Conservation (phyloP, 2,888 invertebrate genomes). For the Marronus borbonicus region DNA sequence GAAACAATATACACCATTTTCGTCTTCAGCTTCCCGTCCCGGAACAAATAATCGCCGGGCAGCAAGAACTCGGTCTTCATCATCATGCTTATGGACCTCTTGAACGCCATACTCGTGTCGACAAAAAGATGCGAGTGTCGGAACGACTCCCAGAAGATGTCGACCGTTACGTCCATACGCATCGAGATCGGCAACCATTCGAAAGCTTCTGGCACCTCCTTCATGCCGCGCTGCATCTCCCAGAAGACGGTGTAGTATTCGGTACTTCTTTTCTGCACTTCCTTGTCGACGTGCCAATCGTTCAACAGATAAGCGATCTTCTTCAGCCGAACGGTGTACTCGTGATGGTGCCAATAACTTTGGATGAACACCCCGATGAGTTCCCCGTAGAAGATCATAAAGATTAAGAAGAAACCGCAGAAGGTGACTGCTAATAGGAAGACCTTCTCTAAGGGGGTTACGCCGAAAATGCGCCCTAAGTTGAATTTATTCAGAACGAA, state of each 20-base stretch:
- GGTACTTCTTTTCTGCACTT: conserved; percentile 50
- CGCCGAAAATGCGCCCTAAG: conserved; percentile 18
- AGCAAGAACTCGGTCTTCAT: conserved; percentile 73
- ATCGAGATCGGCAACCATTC: conserved; percentile 70
- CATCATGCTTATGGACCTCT: conserved; percentile 71
- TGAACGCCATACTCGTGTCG: conserved; percentile 72
- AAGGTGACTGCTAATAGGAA: conserved; percentile 47
- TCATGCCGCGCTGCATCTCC: conserved; percentile 73
- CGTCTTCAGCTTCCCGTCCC: conserved; percentile 71
- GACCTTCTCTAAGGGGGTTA: conserved; percentile 44
- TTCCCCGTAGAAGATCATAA: conserved; percentile 54
- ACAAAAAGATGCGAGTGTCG: conserved; percentile 72
- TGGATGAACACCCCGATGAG: conserved; percentile 51
- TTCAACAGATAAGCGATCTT: conserved; percentile 50
- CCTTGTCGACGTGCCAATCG: conserved; percentile 51
- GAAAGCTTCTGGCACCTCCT: conserved; percentile 69
- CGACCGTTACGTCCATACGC: conserved; percentile 73
- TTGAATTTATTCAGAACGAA: background rate
- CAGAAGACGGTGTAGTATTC: conserved; percentile 72
- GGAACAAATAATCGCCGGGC: conserved; percentile 72
- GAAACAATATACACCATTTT: conserved; percentile 73
- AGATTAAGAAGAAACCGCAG: conserved; percentile 50
- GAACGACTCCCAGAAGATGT: conserved; percentile 73
- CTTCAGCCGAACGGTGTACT: conserved; percentile 50
- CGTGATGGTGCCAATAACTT: conserved; percentile 49